Percentiles rank a stretch among this genome's conserved stretches.
These are phyloP conservation scores for Dissostichus mawsoni DNA, from an alignment of 2,113 vertebrate species.

Conservation along the genomic window DNA sequence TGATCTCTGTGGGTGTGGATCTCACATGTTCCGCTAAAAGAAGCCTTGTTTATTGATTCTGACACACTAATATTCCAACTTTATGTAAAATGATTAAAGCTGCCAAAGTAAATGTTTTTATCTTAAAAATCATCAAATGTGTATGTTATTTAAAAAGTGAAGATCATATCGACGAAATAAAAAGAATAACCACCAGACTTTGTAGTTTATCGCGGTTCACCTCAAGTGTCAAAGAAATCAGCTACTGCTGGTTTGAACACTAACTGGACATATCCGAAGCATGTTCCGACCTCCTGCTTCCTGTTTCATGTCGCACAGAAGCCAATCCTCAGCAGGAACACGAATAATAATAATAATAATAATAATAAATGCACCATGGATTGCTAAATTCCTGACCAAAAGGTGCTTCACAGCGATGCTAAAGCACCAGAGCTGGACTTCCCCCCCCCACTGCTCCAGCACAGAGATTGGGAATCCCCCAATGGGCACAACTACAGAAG, in stretches of 20 bases:
- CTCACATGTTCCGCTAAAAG: neutral
- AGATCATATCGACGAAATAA: neutral
- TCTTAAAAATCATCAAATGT: neutral
- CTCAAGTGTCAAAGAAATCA: neutral
- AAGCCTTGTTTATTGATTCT: neutral
- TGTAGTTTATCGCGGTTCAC: neutral
- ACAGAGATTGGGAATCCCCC: too few relatives aligned
- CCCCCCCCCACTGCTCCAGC: neutral
- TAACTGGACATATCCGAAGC: neutral
- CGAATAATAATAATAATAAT: neutral
- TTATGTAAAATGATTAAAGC: neutral
- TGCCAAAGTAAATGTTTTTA: neutral
- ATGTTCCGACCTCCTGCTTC: neutral
- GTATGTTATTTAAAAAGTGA: neutral
- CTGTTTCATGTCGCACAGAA: neutral
- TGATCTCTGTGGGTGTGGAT: too few relatives aligned
- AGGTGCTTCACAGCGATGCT: neutral
- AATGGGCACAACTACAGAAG: neutral
- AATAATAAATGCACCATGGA: neutral
- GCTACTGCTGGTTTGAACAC: neutral
- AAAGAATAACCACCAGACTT: too few relatives aligned
- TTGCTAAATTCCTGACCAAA: neutral
- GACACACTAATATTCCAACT: constrained; percentile 1
- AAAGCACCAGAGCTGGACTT: neutral
- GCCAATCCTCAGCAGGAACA: neutral